Percentiles rank a stretch among this genome's conserved stretches.
phyloP scores from a whole-genome alignment of 35 echinoderm and acorn worm species.

The Nesometra sesokonis region DNA sequence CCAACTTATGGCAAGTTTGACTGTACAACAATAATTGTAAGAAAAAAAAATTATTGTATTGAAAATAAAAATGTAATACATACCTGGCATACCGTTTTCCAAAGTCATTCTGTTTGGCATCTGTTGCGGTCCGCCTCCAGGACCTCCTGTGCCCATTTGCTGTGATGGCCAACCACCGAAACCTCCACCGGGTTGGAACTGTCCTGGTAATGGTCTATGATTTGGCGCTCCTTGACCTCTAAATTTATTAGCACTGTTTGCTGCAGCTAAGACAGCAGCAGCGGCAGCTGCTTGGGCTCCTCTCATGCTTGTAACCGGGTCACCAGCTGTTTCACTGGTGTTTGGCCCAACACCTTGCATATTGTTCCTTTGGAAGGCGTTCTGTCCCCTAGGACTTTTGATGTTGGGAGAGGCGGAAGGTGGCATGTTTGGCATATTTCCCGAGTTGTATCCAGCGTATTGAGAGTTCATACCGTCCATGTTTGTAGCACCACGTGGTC shows the following conservation, averaged over 20 bases:
- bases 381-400: background rate
- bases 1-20: too few species aligned
- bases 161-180: background rate
- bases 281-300: constrained; percentile 66
- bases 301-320: background rate
- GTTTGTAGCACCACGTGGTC: constrained; percentile 2
- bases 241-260: constrained; percentile 34
- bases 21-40: too few species aligned
- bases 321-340: constrained; percentile 1
- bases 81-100: background rate
- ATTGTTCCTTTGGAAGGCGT: constrained; percentile 2
- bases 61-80: too few species aligned
- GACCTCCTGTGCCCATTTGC: background rate
- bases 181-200: background rate
- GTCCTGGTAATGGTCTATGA: background rate
- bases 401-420: background rate
- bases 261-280: constrained; percentile 61
- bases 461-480: constrained; percentile 57
- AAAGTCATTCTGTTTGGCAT: background rate
- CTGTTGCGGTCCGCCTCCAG: background rate
- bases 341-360: background rate
- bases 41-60: too few species aligned
- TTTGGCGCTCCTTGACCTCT: background rate
- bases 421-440: constrained; percentile 36
- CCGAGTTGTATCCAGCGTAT: constrained; percentile 50